Conservation (phyloP, 2,888 invertebrate genomes). For the Cacoxenus indagator region DNA sequence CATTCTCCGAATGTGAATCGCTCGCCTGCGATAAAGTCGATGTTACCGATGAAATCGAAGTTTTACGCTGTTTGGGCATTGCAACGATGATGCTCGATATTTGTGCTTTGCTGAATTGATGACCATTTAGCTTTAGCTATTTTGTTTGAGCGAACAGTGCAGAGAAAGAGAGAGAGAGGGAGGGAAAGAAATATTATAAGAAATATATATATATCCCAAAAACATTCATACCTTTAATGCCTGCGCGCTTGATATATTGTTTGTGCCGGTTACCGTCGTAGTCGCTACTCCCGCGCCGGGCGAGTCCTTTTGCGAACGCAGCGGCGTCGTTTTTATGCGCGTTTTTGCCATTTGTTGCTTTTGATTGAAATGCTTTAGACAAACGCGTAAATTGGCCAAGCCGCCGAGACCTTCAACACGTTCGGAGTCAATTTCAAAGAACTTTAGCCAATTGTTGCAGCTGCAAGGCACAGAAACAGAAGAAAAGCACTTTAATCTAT, state of each 20-base stretch:
- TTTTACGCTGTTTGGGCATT: slow-evolving; percentile 46
- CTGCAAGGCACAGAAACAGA: slow-evolving; percentile 47
- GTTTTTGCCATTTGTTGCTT: slow-evolving; percentile 64
- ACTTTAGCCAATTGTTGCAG: slow-evolving; percentile 61
- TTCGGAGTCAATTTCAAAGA: slow-evolving; percentile 53
- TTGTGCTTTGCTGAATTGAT: too few species aligned
- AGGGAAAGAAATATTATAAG: too few species aligned
- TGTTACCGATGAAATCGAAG: slow-evolving; percentile 47
- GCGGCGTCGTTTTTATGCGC: slow-evolving; percentile 65
- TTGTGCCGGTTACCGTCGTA: slow-evolving; percentile 7
- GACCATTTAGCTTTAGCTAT: too few species aligned
- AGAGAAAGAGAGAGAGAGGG: too few species aligned
- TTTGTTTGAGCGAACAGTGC: too few species aligned
- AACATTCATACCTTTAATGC: neutral
- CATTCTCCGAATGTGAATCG: slow-evolving; percentile 36
- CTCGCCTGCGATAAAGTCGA: slow-evolving; percentile 44
- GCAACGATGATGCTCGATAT: slow-evolving; percentile 42
- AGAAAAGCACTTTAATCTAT: slow-evolving; percentile 19
- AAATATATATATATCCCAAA: too few species aligned
- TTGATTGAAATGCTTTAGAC: slow-evolving; percentile 56
- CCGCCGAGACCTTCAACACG: slow-evolving; percentile 53
- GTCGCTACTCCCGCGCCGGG: slow-evolving; percentile 37
- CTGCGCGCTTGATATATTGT: neutral
- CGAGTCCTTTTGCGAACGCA: slow-evolving; percentile 58
- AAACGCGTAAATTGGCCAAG: slow-evolving; percentile 58